phyloP scores from a whole-genome alignment of 2,113 vertebrate genomes.

The Lamprotornis superbus region DNA sequence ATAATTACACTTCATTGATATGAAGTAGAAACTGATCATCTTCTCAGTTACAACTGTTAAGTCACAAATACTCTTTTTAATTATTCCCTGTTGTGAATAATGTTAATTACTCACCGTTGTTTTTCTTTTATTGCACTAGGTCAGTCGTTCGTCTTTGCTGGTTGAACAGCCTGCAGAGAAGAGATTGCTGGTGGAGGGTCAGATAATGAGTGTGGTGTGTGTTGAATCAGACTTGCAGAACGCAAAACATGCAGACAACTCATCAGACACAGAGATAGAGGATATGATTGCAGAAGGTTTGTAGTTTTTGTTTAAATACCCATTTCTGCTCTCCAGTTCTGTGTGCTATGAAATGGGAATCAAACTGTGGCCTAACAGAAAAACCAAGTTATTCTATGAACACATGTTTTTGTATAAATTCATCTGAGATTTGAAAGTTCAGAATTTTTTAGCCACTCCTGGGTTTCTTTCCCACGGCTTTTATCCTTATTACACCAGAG shows the following conservation, averaged over 20 bases:
- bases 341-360: background rate
- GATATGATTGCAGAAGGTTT: conserved; percentile 84
- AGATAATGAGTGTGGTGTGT: conserved; percentile 78
- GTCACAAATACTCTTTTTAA: background rate
- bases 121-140: conserved; percentile 70
- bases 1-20: background rate
- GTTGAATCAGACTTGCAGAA: conserved; percentile 81
- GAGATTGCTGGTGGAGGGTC: conserved; percentile 78
- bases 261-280: conserved; percentile 87
- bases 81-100: background rate
- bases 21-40: background rate
- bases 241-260: conserved; percentile 84
- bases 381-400: background rate
- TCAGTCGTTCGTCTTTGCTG: conserved; percentile 82
- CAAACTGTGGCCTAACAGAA: background rate
- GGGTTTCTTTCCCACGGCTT: background rate
- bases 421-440: background rate
- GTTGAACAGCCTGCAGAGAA: conserved; percentile 84
- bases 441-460: background rate
- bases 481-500: background rate
- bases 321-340: background rate
- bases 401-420: background rate
- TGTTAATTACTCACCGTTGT: background rate
- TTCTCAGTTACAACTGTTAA: background rate
- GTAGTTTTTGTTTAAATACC: conserved; percentile 45